Percentiles rank a stretch among this genome's conserved stretches.
Evolutionary conservation across 2,797 vertebrate genomes (phyloP).

Genomic region (Emydoidea blandingii): DNA sequence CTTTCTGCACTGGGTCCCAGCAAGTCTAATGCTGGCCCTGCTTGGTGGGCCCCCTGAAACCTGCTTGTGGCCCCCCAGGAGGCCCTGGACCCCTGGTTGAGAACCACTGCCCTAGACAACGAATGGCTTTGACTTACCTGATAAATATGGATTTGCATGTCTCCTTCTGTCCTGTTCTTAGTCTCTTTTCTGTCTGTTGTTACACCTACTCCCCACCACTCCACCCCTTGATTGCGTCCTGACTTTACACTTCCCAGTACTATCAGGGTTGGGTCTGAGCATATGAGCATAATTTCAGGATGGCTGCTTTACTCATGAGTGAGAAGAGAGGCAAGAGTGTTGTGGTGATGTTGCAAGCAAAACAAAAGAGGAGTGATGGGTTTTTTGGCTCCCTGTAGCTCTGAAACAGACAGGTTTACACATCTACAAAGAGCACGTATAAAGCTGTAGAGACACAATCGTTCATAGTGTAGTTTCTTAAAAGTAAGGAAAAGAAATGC

Average conservation of each 20-base stretch:
- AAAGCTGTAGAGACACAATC: slow-evolving; percentile 56
- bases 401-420: neutral
- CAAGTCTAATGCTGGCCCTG: too few relatives aligned
- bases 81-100: too few relatives aligned
- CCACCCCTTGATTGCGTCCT: neutral
- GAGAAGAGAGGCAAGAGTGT: fast-evolving
- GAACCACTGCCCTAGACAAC: neutral
- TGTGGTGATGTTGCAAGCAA: neutral
- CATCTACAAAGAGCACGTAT: slow-evolving; percentile 10
- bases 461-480: slow-evolving; percentile 66
- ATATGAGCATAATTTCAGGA: neutral
- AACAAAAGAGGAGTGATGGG: neutral
- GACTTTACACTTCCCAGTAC: neutral
- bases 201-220: neutral
- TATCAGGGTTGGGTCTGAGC: neutral
- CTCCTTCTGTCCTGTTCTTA: neutral
- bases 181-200: neutral
- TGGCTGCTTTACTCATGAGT: neutral
- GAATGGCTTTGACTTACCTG: neutral
- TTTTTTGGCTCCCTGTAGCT: neutral
- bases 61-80: too few relatives aligned
- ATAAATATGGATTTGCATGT: neutral
- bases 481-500: slow-evolving; percentile 38
- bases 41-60: too few relatives aligned
- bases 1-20: too few relatives aligned